phyloP scores from a whole-genome alignment of 2,888 invertebrate genomes.

The Argyresthia albistria region DNA sequence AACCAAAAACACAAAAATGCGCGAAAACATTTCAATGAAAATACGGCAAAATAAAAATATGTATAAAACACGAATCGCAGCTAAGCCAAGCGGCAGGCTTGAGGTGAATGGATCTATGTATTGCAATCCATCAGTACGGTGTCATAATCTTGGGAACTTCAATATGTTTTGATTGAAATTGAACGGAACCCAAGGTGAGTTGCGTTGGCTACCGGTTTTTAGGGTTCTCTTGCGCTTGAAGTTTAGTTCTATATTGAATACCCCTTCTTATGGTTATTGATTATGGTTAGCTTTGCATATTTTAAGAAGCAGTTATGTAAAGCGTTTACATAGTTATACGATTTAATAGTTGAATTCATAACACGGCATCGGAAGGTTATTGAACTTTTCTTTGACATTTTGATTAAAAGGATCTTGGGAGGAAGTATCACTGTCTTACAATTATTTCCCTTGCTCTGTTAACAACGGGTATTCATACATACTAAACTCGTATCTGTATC shows the following conservation, averaged over 20 bases:
- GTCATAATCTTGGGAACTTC: not conserved
- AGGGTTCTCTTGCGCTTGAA: not conserved
- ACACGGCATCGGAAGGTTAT: too few species aligned
- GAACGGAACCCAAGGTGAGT: not conserved
- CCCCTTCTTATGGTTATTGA: too few species aligned
- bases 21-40: not conserved
- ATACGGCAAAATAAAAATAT: not conserved
- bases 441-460: too few species aligned
- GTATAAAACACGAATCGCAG: not conserved
- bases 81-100: not conserved
- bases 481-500: too few species aligned
- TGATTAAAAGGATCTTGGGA: too few species aligned
- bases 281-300: too few species aligned
- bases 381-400: too few species aligned
- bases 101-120: not conserved
- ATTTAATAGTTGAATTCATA: too few species aligned
- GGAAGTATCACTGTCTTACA: too few species aligned
- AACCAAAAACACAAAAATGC: conserved; percentile 25
- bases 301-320: too few species aligned
- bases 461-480: too few species aligned
- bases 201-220: not conserved
- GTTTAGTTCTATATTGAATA: not conserved
- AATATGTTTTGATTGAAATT: not conserved
- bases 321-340: too few species aligned
- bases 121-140: not conserved